phyloP scores from a whole-genome alignment of 1,140 invertebrate species.

The Rhopalosiphum maidis region DNA sequence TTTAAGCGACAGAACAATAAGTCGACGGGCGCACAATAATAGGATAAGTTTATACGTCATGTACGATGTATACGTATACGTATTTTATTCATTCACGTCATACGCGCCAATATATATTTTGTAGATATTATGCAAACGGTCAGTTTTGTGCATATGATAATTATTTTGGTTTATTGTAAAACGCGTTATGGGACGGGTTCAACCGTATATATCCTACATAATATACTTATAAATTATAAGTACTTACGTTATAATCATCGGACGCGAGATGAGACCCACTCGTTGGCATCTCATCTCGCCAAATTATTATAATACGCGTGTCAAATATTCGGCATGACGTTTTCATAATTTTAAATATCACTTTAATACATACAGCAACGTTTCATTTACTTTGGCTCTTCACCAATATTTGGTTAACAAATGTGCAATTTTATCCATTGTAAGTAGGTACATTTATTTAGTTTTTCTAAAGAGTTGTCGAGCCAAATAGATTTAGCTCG shows the following conservation, averaged over 20 bases:
- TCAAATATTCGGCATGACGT: neutral
- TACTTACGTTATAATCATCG: neutral
- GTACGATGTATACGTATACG: neutral
- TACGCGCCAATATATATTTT: neutral
- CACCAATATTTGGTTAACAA: neutral
- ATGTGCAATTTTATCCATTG: neutral
- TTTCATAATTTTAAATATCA: neutral
- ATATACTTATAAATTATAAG: neutral
- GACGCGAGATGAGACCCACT: neutral
- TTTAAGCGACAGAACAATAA: conserved; percentile 16
- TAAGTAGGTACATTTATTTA: neutral
- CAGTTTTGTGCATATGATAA: neutral
- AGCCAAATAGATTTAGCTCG: neutral
- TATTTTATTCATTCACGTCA: neutral
- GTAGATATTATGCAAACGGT: neutral
- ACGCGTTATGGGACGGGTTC: neutral
- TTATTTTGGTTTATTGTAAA: conserved; percentile 26
- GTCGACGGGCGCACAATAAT: neutral
- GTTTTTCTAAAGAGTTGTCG: neutral
- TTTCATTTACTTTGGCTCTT: neutral
- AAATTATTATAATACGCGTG: neutral
- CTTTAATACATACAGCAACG: neutral
- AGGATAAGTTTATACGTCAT: neutral
- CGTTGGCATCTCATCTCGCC: neutral
- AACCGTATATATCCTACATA: neutral